A percentile compares a stretch with the other conserved stretches of the same genome.
These are phyloP conservation scores for Tetramorium bicarinatum DNA, from an alignment of 2,888 invertebrate species.

Conservation along the genomic window DNA sequence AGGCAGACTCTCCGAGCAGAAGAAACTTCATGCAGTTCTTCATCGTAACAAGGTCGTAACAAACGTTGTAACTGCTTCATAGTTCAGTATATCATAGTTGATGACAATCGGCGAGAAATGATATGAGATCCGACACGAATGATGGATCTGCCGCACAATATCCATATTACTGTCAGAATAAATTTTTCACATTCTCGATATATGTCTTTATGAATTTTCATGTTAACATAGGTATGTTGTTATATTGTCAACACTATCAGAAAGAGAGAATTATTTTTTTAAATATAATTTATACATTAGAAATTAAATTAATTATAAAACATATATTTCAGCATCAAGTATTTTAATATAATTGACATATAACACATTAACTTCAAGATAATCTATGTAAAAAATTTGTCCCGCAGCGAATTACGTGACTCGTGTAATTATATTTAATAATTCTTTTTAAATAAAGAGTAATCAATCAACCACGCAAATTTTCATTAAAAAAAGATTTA, in stretches of 20 bases:
- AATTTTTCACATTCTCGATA: constrained; percentile 25
- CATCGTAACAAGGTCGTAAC: background rate
- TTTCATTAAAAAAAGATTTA: constrained; percentile 20
- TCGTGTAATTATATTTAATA: constrained; percentile 8
- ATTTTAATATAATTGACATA: constrained; percentile 13
- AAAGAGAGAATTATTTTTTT: constrained; percentile 9
- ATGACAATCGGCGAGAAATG: constrained; percentile 13
- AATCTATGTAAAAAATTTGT: constrained; percentile 2
- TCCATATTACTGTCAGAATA: constrained; percentile 12
- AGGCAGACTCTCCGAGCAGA: background rate
- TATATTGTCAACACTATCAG: background rate
- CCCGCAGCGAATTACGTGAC: background rate
- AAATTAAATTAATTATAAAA: background rate
- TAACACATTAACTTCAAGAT: background rate
- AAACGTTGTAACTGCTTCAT: background rate
- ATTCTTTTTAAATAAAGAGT: constrained; percentile 5
- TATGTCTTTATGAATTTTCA: constrained; percentile 23
- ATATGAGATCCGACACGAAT: constrained; percentile 5
- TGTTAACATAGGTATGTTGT: background rate
- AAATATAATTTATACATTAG: background rate
- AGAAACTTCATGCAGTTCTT: background rate
- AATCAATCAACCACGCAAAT: constrained; percentile 1
- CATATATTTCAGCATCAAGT: background rate
- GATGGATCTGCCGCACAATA: constrained; percentile 14
- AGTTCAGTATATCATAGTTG: background rate